Base-by-base conservation (phyloP, 1,140 invertebrate genomes). In the Drosophila sechellia region DNA sequence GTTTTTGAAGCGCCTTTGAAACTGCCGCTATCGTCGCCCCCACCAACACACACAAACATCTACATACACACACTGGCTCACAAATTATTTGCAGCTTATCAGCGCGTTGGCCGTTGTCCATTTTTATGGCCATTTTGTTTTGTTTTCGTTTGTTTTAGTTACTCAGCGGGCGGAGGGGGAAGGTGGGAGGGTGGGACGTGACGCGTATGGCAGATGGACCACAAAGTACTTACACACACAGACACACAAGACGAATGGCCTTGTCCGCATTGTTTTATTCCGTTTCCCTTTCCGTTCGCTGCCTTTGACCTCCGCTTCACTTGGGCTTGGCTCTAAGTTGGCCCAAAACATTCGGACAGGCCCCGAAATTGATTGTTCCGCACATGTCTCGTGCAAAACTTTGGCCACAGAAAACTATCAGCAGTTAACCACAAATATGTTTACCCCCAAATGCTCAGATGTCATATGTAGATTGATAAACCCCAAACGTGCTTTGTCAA, bases 1-100 rank as follows among this genome's bases (percentile, higher is more conserved):
- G 65, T 70, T 70, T 81, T 68, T 81, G 79, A 81, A 81, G 79
- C 79, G 54, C 74, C 71, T 84, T 84, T 84, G 80, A 76, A 83
- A 87, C 72, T 83, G 75, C 60, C 45, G 64, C 74, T 71, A 68
- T 86, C 78, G 83, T 78, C 65, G 15, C 35, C 43, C 46, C 37
- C 27, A 42, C 56, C 42, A 35, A 20, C 17, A 53, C 22, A 53
- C 8, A 42, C 17, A 49, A 40, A n/a, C 49, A 49, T 31, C 53
- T 56, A 31, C 20, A 53, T 2, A 57, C 5, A 13, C 45, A 58
- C 43, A 58, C 50, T 45, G 65, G 58, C 66, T 65, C 77, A 87
- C 83, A 87, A 87, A 87, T 87, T 87, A 87, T 87, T 87, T 87
- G 79, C 83, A 87, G 83, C 83, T 87, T 87, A 87, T 87, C 83